These are phyloP conservation scores for Enoplosus armatus DNA, from an alignment of 2,797 vertebrate species.

Conservation along the genomic window DNA sequence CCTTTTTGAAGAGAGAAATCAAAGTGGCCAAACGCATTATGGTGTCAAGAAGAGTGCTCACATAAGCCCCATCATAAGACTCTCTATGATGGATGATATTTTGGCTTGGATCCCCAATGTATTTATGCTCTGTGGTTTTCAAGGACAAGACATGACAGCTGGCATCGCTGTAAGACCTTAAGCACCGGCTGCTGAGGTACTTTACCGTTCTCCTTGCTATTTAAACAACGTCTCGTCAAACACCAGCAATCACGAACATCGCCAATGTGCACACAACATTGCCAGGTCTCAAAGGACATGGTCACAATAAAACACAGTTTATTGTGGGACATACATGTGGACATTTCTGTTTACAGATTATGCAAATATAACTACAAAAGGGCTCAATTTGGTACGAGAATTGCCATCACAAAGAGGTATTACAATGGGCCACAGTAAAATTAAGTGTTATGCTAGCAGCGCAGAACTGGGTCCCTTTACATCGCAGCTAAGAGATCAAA, in stretches of 20 bases:
- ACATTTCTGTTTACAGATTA: constrained; percentile 28
- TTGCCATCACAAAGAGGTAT: background rate
- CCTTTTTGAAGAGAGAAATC: constrained; percentile 80
- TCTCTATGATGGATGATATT: constrained; percentile 43
- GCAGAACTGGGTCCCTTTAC: constrained; percentile 49
- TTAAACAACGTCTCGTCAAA: constrained; percentile 34
- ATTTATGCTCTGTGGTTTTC: constrained; percentile 55
- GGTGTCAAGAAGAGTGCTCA: constrained; percentile 33
- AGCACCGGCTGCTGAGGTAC: constrained; percentile 48
- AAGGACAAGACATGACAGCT: constrained; percentile 61
- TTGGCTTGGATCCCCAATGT: constrained; percentile 29
- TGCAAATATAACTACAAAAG: constrained; percentile 19
- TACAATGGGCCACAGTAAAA: constrained; percentile 39
- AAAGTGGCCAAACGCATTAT: constrained; percentile 1
- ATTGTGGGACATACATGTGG: background rate
- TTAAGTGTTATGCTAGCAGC: constrained; percentile 40
- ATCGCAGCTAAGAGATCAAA: constrained; percentile 71
- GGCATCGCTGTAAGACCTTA: constrained; percentile 55
- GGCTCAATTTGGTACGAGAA: constrained; percentile 8
- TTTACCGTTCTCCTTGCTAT: constrained; percentile 36
- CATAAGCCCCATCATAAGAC: constrained; percentile 3
- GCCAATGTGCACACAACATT: background rate
- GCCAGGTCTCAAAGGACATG: background rate
- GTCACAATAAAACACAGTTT: too few relatives aligned
- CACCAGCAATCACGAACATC: constrained; percentile 4